phyloP scores from a whole-genome alignment of 1,140 invertebrate species.

The Ylistrum balloti region DNA sequence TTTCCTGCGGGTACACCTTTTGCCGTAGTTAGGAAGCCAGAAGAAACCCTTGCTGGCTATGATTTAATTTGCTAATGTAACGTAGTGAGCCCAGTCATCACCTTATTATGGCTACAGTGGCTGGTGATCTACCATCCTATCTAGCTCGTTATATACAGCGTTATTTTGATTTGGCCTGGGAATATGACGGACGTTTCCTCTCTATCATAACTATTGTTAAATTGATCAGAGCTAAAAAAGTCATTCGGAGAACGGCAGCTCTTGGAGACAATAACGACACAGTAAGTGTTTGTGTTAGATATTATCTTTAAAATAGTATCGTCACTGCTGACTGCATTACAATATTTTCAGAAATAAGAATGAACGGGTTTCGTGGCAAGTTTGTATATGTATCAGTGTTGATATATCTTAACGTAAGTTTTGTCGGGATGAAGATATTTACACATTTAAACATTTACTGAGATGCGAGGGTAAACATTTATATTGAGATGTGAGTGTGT shows the following conservation, averaged over 20 bases:
- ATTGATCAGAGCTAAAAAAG: background rate
- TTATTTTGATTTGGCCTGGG: slow-evolving; percentile 24
- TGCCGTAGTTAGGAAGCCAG: slow-evolving; percentile 13
- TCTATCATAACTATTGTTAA: slow-evolving; percentile 6
- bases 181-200: background rate
- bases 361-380: no score
- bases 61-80: slow-evolving; percentile 8
- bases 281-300: background rate
- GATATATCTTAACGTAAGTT: no score
- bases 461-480: no score
- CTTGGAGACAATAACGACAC: slow-evolving; percentile 16
- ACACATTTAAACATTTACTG: no score
- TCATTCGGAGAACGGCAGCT: background rate
- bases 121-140: background rate
- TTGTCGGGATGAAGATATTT: no score
- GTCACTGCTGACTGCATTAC: background rate
- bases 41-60: background rate
- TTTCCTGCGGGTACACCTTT: background rate
- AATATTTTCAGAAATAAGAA: background rate
- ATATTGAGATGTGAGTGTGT: no score
- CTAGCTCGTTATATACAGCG: background rate
- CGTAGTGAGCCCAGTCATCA: background rate
- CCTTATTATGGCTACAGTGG: background rate
- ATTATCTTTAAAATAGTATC: no score
- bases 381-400: no score